Evolutionary conservation across 2,888 invertebrate genomes (phyloP).

Genomic region (Caenorhabditis auriculariae): DNA sequence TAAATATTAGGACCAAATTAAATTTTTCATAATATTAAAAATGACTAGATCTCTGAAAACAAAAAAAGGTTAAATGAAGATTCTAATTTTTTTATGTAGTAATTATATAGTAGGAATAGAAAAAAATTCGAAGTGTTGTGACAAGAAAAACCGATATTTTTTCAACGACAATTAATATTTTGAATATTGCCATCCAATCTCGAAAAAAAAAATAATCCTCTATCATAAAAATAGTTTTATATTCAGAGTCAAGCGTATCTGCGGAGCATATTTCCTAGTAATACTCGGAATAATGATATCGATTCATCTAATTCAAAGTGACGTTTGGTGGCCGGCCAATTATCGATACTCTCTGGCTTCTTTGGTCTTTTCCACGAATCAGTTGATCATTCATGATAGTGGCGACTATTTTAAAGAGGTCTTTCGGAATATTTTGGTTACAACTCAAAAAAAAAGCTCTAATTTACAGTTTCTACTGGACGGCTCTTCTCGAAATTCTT

Average conservation of each 20-base stretch:
- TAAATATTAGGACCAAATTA: too few relatives aligned
- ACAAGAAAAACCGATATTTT: too few relatives aligned
- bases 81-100: too few relatives aligned
- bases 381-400: background rate
- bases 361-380: background rate
- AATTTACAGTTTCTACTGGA: background rate
- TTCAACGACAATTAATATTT: too few relatives aligned
- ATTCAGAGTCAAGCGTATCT: background rate
- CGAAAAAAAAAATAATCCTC: too few relatives aligned
- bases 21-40: too few relatives aligned
- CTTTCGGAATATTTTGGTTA: background rate
- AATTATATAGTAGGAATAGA: too few relatives aligned
- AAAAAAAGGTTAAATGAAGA: too few relatives aligned
- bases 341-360: background rate
- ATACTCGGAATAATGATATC: background rate
- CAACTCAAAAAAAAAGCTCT: background rate
- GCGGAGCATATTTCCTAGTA: background rate
- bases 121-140: too few relatives aligned
- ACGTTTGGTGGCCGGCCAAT: background rate
- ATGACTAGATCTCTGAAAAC: too few relatives aligned
- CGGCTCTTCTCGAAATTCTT: background rate
- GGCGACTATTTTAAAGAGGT: background rate
- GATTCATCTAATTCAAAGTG: background rate
- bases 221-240: background rate
- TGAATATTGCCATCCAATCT: too few relatives aligned